Conservation (phyloP, 2,113 vertebrate genomes). For the Gymnocephalus cernua region DNA sequence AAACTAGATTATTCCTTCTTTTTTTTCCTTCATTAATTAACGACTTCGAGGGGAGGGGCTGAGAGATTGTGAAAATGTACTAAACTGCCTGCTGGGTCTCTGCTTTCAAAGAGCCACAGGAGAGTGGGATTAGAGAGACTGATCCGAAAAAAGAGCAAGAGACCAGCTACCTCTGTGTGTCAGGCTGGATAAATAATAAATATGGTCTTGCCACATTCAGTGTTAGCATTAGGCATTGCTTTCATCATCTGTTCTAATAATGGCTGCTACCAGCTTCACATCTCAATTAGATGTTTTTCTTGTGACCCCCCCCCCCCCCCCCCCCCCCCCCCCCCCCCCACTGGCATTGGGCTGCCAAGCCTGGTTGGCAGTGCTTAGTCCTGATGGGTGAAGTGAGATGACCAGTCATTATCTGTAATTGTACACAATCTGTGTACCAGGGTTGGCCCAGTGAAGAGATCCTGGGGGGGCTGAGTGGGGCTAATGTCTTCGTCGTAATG, state of each 20-base stretch:
- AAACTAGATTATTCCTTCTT: background rate
- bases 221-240: conserved; percentile 20
- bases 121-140: conserved; percentile 8
- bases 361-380: conserved; percentile 62
- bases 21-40: background rate
- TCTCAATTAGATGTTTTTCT: conserved; percentile 39
- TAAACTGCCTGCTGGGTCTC: conserved; percentile 20
- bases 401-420: conserved; percentile 84
- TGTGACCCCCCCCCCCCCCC: too few species aligned
- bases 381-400: conserved; percentile 82
- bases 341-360: conserved; percentile 45
- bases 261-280: conserved; percentile 19
- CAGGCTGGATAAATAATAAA: conserved; percentile 21
- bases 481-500: conserved; percentile 81
- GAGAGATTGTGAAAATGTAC: background rate
- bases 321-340: conserved; percentile 36
- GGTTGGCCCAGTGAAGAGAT: conserved; percentile 49
- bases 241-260: conserved; percentile 45
- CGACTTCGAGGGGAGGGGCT: background rate
- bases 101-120: conserved; percentile 7
- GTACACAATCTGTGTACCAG: conserved; percentile 77
- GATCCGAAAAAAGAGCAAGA: background rate
- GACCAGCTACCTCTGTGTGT: background rate
- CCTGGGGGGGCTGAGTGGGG: conserved; percentile 46
- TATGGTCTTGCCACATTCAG: conserved; percentile 10